Conservation (phyloP, 1,140 invertebrate species). For the Calephelis nemesis region DNA sequence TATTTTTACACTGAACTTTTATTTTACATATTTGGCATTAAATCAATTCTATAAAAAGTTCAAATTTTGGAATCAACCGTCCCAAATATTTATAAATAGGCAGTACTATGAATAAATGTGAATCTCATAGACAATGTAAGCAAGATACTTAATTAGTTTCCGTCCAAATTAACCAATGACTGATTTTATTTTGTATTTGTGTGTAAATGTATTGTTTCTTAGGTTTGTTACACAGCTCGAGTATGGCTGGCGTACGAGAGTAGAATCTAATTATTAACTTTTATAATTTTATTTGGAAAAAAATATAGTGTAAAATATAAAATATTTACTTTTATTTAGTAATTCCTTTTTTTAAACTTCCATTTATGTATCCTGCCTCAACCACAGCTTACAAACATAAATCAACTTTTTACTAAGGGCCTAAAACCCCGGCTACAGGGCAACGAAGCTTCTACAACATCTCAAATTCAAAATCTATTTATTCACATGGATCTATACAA, state of each 20-base stretch:
- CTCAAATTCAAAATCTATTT: too few relatives aligned
- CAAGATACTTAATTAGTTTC: conserved; percentile 73
- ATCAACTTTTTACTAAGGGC: too few relatives aligned
- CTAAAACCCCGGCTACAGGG: too few relatives aligned
- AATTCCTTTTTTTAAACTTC: neutral
- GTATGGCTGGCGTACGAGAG: conserved; percentile 44
- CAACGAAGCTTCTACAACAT: too few relatives aligned
- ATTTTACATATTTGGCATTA: conserved; percentile 13
- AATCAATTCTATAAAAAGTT: neutral
- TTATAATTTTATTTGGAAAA: conserved; percentile 63
- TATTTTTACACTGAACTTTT: conserved; percentile 20
- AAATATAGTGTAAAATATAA: conserved; percentile 50
- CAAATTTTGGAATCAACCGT: conserved; percentile 43
- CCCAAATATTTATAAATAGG: conserved; percentile 34
- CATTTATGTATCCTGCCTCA: too few relatives aligned
- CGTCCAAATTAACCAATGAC: conserved; percentile 75
- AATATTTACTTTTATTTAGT: conserved; percentile 33
- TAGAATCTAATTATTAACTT: conserved; percentile 49
- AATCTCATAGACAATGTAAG: conserved; percentile 55
- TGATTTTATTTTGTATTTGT: conserved; percentile 63
- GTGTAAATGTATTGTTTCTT: conserved; percentile 46
- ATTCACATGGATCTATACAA: too few relatives aligned
- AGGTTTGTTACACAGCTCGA: conserved; percentile 50
- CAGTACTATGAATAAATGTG: conserved; percentile 32
- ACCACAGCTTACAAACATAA: too few relatives aligned